A percentile compares a stretch with the other conserved stretches of the same genome.
Evolutionary conservation across 92 coral and sea anemone genomes (phyloP).

Genomic region (Galaxea fascicularis): DNA sequence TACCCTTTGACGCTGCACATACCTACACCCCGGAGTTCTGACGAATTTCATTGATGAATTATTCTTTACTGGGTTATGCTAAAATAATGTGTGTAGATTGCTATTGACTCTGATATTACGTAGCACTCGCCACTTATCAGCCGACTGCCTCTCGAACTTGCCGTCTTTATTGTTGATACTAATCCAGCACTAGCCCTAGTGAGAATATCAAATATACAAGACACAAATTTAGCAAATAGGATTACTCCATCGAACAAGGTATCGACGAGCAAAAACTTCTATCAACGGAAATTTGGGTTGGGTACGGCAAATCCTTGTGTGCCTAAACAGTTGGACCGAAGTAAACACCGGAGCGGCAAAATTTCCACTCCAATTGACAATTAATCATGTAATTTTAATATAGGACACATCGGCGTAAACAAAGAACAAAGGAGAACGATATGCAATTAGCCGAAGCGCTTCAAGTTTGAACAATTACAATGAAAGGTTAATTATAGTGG

Average conservation of each 20-base stretch:
- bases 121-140: no score
- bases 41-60: no score
- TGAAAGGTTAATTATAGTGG: slow-evolving; percentile 4
- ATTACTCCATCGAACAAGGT: neutral
- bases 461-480: slow-evolving; percentile 2
- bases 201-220: neutral
- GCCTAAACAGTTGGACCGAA: neutral
- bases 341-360: slow-evolving; percentile 11
- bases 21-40: no score
- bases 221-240: slow-evolving; percentile 2
- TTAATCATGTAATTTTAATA: slow-evolving; percentile 35
- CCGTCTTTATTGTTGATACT: no score
- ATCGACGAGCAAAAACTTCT: neutral
- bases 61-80: no score
- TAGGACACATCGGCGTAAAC: slow-evolving; percentile 21
- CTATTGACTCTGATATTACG: no score
- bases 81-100: no score
- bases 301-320: neutral
- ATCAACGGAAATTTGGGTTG: slow-evolving; percentile 3
- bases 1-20: no score
- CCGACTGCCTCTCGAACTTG: no score
- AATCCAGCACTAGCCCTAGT: neutral
- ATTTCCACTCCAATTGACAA: slow-evolving; percentile 1
- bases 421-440: neutral
- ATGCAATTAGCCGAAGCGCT: slow-evolving; percentile 13